phyloP scores from a whole-genome alignment of 2,888 invertebrate species.

The Agrilus biguttatus region DNA sequence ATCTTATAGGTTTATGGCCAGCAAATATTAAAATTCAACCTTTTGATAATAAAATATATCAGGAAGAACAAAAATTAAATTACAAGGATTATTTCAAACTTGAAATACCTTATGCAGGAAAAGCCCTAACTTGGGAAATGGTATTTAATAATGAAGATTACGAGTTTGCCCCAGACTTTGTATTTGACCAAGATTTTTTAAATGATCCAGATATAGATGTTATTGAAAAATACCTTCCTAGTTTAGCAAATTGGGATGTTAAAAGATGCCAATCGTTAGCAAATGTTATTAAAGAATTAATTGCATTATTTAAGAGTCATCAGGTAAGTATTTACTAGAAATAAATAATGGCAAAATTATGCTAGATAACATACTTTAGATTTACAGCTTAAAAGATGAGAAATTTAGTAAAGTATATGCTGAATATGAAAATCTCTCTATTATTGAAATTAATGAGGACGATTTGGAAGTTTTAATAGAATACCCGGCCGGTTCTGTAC shows the following conservation, averaged over 20 bases:
- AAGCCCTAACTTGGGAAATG: conserved; percentile 52
- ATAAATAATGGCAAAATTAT: no score
- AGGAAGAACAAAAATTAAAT: conserved; percentile 24
- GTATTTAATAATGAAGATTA: conserved; percentile 42
- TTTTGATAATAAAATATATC: not conserved
- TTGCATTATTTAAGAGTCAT: conserved; percentile 44
- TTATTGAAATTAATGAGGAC: conserved; percentile 27
- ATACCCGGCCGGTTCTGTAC: conserved; percentile 35
- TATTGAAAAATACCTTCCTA: conserved; percentile 39
- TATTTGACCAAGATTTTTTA: conserved; percentile 53
- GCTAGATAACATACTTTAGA: not conserved
- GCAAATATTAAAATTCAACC: conserved; percentile 6
- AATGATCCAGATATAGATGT: conserved; percentile 40
- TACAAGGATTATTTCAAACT: conserved; percentile 38
- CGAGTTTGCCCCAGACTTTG: conserved; percentile 54
- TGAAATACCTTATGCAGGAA: conserved; percentile 55
- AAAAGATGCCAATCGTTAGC: conserved; percentile 42
- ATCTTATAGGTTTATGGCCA: conserved; percentile 14
- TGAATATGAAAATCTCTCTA: conserved; percentile 36
- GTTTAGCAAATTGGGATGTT: conserved; percentile 49
- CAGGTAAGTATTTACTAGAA: conserved; percentile 34
- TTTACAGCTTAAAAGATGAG: conserved; percentile 30
- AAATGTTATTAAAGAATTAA: conserved; percentile 45
- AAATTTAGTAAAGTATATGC: conserved; percentile 38
- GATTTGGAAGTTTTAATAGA: conserved; percentile 53